phyloP scores from a whole-genome alignment of 2,113 vertebrate genomes.

The Melanerpes formicivorus region DNA sequence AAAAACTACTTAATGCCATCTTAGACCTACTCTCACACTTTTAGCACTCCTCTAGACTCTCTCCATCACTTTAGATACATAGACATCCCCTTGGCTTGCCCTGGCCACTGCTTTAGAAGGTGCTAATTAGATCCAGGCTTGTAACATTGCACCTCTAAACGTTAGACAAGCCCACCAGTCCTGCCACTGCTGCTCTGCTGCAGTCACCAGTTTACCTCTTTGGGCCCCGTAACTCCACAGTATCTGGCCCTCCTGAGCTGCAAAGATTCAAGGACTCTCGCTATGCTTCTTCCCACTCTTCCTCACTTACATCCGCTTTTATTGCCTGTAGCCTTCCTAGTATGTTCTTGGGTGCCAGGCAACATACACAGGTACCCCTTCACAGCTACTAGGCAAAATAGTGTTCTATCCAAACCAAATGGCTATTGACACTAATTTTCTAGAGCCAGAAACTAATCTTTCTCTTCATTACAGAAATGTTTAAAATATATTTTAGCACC shows the following conservation, averaged over 20 bases:
- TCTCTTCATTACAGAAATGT: neutral
- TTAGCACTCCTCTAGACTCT: neutral
- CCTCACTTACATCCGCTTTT: neutral
- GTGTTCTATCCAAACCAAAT: neutral
- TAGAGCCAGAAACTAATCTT: neutral
- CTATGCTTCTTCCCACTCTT: neutral
- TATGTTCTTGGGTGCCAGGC: neutral
- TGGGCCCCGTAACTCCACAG: neutral
- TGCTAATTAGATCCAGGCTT: conserved; percentile 19
- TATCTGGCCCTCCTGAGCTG: neutral
- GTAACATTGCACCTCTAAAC: neutral
- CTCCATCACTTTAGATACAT: neutral
- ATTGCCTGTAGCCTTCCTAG: neutral
- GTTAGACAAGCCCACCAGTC: neutral
- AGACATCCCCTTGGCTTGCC: neutral
- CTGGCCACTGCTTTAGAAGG: neutral
- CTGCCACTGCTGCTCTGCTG: neutral
- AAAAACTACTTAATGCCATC: neutral
- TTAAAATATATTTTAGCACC: conserved; percentile 17
- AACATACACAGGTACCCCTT: neutral
- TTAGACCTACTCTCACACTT: neutral
- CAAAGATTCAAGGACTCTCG: neutral
- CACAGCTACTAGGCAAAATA: neutral
- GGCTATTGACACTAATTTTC: neutral
- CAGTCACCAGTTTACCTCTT: neutral